Evolutionary conservation across 2,888 invertebrate species (phyloP), one percentile per base, ranked within the genome.

Genomic region (Philereme vetulata): DNA sequence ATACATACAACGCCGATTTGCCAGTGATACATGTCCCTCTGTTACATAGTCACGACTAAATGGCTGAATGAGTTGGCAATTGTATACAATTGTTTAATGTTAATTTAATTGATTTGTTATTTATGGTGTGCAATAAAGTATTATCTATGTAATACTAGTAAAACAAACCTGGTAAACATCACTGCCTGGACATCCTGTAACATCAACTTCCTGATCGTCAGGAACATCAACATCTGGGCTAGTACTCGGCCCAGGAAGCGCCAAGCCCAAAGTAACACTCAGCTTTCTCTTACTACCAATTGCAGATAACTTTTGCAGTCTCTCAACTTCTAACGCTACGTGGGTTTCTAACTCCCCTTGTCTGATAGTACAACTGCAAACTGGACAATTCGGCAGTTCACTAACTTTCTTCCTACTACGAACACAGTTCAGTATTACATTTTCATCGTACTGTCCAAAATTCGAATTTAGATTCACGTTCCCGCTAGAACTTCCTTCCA

Each of bases 271-370:
- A 55, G 81, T 87, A 0, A 72, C 76, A 74, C 90, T 91, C 0
- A 88, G 61, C 65, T 90, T 91, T 36, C 90, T 78, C 62, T 90
- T 92, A 5, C 82, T 76, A 50, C 82, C 78, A 56, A 82, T 77
- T 62, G 68, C 70, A 0, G 90, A 86, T 7, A 91, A 59, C 60
- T 91, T 91, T 40, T 86, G 85, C 36, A 91, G 66, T 53, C 86
- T 79, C 7, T 90, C 90, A 66, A 98, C 92, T 89, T 98, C 98
- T 64, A 96, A 93, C 50, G 94, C 88, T 68, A 97, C 94, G 86
- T 98, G 98, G 34, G 95, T 92, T 71, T 97, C 96, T n/a, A 98
- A 90, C 83, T 98, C 98, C 1, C 95, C 95, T 2, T 95, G 94
- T 50, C 97, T 92, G 46, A 98, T 93, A 3, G 97, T 97, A 63